phyloP scores from a whole-genome alignment of 2,888 invertebrate species.

The Aromia moschata region DNA sequence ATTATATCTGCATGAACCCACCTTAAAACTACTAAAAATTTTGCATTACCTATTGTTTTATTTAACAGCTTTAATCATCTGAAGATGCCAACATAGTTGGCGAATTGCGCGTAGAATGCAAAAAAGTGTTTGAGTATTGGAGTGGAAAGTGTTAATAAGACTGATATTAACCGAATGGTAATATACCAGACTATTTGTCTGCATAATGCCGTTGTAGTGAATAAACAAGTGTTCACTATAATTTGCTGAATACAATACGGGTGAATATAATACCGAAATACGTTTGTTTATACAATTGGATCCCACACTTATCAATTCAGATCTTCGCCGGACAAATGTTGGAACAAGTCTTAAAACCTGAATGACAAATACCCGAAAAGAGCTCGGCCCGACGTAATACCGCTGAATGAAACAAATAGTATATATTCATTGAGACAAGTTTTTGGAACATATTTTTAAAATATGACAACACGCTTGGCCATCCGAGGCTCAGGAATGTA shows the following conservation, averaged over 20 bases:
- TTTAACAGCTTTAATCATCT: no score
- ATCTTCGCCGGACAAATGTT: slow-evolving; percentile 11
- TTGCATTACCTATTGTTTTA: no score
- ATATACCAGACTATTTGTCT: no score
- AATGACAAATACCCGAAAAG: slow-evolving; percentile 17
- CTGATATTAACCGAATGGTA: no score
- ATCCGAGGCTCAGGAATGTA: slow-evolving; percentile 46
- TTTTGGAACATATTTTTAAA: slow-evolving; percentile 41
- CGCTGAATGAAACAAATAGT: slow-evolving; percentile 41
- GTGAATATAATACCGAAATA: not conserved
- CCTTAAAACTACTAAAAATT: no score
- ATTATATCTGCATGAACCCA: no score
- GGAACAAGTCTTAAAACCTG: slow-evolving; percentile 12
- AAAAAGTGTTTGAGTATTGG: no score
- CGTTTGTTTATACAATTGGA: not conserved
- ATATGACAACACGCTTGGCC: slow-evolving; percentile 41
- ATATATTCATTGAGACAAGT: slow-evolving; percentile 42
- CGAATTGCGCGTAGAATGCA: no score
- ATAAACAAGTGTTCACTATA: no score
- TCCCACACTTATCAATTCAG: not conserved
- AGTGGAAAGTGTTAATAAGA: no score
- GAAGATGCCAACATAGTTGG: no score
- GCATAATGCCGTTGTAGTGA: no score
- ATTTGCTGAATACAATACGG: slow-evolving; percentile 4
- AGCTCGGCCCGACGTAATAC: slow-evolving; percentile 5